Evolutionary conservation across 1,140 invertebrate genomes (phyloP), one percentile per base, ranked within the genome.

Genomic region (Lepidurus apus): DNA sequence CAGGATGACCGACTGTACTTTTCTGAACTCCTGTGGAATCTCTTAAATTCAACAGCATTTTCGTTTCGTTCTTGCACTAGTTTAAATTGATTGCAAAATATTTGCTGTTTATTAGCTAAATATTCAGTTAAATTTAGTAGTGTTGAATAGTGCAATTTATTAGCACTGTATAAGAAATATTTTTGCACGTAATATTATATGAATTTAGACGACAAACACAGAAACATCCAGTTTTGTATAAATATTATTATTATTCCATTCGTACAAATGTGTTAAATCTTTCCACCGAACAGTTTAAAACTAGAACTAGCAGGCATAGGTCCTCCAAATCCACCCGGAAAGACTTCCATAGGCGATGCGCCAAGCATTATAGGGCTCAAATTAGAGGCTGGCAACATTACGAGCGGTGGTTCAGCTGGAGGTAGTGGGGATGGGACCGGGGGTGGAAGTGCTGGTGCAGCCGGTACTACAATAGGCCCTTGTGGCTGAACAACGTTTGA

Each of bases 351-450:
- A 9, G 53, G 53, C 4, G 53, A 9, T 17, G 53, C 17, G 13
- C 53, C 53, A 65, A 65, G 53, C 53, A 65, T 65, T n/a, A 65
- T 65, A 3, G 53, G 53, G 21, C 53, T 65, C 53, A 65, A 65
- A 17, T 65, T 65, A 21, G 53, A 65, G 2, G 53, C 53, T 17
- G 53, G 53, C 21, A 65, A 65, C 53, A 65, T 13, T 21, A 17
- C 6, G 13, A 65, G 53, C 13, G 8, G 13, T 21, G 17, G 4
- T 17, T 65, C 53, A 17, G 53, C 17, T n/a, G 21, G 4, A 82
- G 78, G 83, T 82, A 78, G 80, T 44, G n/a, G 73, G 73, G 81
- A 21, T 17, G 53, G 53, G 3, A 34, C 34, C 53, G 53, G 17
- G 53, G 13, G 17, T 65, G 53, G 13, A n/a, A n/a, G 17, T n/a